Base-by-base conservation (phyloP, 2,888 invertebrate genomes). In the Vesta saturnalis region DNA sequence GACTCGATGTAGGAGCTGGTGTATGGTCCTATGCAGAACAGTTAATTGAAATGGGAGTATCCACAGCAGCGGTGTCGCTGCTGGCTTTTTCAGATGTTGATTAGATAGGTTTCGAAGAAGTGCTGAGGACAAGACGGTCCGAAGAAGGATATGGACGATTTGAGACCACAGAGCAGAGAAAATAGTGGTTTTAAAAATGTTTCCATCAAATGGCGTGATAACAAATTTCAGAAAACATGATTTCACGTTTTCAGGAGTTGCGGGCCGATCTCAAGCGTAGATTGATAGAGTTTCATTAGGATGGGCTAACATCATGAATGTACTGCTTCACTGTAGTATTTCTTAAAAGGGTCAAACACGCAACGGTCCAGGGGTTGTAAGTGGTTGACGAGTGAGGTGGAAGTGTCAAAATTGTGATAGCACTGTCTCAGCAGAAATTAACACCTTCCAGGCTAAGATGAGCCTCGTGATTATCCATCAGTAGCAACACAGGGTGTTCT, bases 391-490 rank as follows among this genome's bases (percentile, higher is more conserved):
- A 2, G 16, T 57, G 35, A 23, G 54, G 22, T 54, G 54, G 2
- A 62, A 70, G n/a, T 30, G 30, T 6, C 4, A 30, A 30, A 30
- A 30, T 30, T 30, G 30, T 30, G 30, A 30, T 30, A 5, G 6
- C 30, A 30, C 10, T 30, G n/a, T n/a, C n/a, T n/a, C n/a, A n/a
- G n/a, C n/a, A n/a, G n/a, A n/a, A n/a, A n/a, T n/a, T n/a, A n/a
- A n/a, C n/a, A n/a, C n/a, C n/a, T n/a, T n/a, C n/a, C n/a, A n/a
- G n/a, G n/a, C n/a, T n/a, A n/a, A n/a, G n/a, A n/a, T n/a, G n/a
- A n/a, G 30, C 10, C 30, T 74, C 70, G 52, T 72, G 75, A 61
- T 74, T 76, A 55, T 75, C 76, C 58, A 75, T 47, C 23, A 76
- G 49, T 10, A 77, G n/a, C n/a, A 77, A 16, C 12, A 72, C 62